Base-by-base conservation (phyloP, 92 coral and sea anemone species). In the Plumapathes pennacea region DNA sequence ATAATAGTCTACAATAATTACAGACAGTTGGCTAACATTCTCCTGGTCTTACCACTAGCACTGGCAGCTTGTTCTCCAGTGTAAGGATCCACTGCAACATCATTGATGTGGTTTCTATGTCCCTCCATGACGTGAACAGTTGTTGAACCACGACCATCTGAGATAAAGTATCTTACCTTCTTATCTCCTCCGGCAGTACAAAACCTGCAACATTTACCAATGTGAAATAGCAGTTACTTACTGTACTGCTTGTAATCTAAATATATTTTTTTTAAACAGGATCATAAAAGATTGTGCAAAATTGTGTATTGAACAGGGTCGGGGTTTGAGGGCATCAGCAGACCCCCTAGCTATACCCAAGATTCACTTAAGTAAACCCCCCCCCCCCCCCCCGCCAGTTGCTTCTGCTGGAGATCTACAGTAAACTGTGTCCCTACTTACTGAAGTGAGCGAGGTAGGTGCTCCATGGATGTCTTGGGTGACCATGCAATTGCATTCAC, bases 171-270 rank as follows among this genome's bases (percentile, higher is more conserved):
- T 9, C 94, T 64, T 31, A 92, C 60, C 49, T 92, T 88, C 39
- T 71, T 88, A 48, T 92, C 98, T 34, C 89, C 94, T 14, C 98
- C 98, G 54, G 82, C 74, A 0, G 89, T 92, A 69, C 98, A 92
- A 44, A 92, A 88, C 64, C 98, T 92, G 52, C 3, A 36, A 33
- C 23, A 36, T 38, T n/a, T n/a, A n/a, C n/a, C n/a, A n/a, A n/a
- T n/a, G n/a, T n/a, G n/a, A 9, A 34, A 8, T n/a, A 17, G 31
- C 25, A 19, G 38, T n/a, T 3, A 31, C 32, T n/a, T n/a, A n/a
- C n/a, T n/a, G n/a, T n/a, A n/a, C n/a, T n/a, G n/a, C n/a, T n/a
- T n/a, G n/a, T n/a, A n/a, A n/a, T n/a, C n/a, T n/a, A n/a, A n/a
- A n/a, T n/a, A n/a, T n/a, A n/a, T n/a, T n/a, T n/a, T n/a, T n/a